These are phyloP conservation scores for Myripristis jacobus DNA, from an alignment of 2,797 vertebrate species.

Conservation along the genomic window DNA sequence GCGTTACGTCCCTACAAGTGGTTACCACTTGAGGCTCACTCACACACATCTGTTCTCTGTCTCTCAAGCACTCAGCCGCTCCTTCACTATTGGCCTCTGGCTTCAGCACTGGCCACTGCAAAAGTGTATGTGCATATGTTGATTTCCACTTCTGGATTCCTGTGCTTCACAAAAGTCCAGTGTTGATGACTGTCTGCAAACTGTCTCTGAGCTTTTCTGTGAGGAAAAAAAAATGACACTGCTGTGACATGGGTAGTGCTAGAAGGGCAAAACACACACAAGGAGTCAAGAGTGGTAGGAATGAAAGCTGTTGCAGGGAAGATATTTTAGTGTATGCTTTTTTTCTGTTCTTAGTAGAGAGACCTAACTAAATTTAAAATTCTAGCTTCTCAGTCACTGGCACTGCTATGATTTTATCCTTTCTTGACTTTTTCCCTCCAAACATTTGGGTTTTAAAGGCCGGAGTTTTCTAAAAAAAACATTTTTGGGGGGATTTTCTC, in stretches of 20 bases:
- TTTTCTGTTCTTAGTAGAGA: too few species aligned
- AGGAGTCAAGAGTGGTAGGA: too few species aligned
- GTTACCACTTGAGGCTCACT: slow-evolving; percentile 61
- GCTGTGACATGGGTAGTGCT: neutral
- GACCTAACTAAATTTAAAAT: too few species aligned
- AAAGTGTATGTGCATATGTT: slow-evolving; percentile 19
- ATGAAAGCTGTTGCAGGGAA: too few species aligned
- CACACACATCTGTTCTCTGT: slow-evolving; percentile 74
- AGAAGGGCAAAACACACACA: neutral
- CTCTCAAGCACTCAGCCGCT: slow-evolving; percentile 50
- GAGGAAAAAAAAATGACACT: neutral
- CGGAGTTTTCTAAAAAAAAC: too few species aligned
- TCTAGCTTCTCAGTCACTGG: too few species aligned
- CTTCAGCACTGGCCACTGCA: slow-evolving; percentile 38
- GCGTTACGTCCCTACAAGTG: slow-evolving; percentile 59
- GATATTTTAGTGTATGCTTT: too few species aligned
- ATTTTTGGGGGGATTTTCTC: too few species aligned
- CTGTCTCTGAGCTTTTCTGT: neutral
- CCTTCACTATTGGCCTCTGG: slow-evolving; percentile 52
- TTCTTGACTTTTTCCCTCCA: too few species aligned
- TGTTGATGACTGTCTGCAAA: slow-evolving; percentile 1
- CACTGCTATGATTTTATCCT: too few species aligned
- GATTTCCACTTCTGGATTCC: neutral
- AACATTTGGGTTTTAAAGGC: too few species aligned
- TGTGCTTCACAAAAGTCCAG: neutral